These are phyloP conservation scores for Anthopleura xanthogrammica DNA, from an alignment of 92 coral and sea anemone species.

Conservation along the genomic window DNA sequence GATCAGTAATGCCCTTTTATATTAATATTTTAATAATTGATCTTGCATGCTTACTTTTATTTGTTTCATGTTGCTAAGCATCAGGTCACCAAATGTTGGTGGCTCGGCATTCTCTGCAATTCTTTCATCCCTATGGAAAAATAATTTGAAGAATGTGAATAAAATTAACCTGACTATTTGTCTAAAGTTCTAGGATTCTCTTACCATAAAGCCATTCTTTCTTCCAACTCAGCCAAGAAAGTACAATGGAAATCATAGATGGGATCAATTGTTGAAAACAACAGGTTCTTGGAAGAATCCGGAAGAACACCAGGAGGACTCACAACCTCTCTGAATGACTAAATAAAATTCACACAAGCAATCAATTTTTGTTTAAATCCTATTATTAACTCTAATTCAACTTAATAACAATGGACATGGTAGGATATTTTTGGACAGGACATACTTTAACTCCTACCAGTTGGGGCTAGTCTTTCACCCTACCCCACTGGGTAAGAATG, in stretches of 20 bases:
- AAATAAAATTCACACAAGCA: neutral
- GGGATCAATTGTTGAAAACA: conserved; percentile 91
- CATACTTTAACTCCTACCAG: too few relatives aligned
- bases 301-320: conserved; percentile 73
- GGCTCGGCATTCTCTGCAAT: conserved; percentile 46
- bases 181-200: neutral
- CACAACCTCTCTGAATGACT: conserved; percentile 94
- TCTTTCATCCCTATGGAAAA: conserved; percentile 53
- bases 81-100: conserved; percentile 88
- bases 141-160: neutral
- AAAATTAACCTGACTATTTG: neutral
- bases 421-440: too few relatives aligned
- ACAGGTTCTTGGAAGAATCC: conserved; percentile 76
- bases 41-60: conserved; percentile 56
- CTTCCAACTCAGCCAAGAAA: conserved; percentile 84
- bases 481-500: too few relatives aligned
- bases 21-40: neutral
- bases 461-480: too few relatives aligned
- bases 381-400: neutral
- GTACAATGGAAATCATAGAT: conserved; percentile 95
- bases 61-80: conserved; percentile 84
- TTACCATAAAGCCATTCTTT: conserved; percentile 85
- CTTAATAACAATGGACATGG: neutral
- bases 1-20: neutral
- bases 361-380: neutral